Base-by-base conservation (phyloP, 2,888 invertebrate species). In the Drosophila monieri region DNA sequence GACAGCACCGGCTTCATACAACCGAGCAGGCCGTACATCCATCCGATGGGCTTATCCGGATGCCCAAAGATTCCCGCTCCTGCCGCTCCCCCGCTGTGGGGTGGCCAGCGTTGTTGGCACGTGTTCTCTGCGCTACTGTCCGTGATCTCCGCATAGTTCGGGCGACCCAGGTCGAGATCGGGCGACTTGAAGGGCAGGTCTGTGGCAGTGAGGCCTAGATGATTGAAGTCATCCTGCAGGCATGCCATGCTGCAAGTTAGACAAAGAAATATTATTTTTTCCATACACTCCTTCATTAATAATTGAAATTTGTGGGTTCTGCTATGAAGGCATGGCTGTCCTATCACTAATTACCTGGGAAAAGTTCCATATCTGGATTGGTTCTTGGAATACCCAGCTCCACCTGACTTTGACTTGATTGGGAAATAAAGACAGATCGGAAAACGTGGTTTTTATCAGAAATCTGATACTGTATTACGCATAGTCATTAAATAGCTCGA, bases 1-100 rank as follows among this genome's bases (percentile, higher is more conserved):
- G 95, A 95, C 91, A 97, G 93, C 9, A 98, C 95, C 0, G 97
- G 97, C 69, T 96, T 94, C 89, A 98, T 94, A 89, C 98, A 98
- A 1, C 97, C 97, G 77, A 97, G 93, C 59, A 98, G 93, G 0
- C 97, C 97, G 72, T 95, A 95, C 90, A 96, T 94, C 96, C 96
- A 96, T 76, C 94, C 94, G 77, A 91, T 90, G 73, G 94, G 93
- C 90, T 95, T 93, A 81, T 91, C 89, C 12, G 89, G 87, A 74
- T 91, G 89, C 1, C 89, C 90, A 67, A 90, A 91, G 77, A 91
- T 89, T 80, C 92, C 67, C 80, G 92, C 76, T 52, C 21, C 21
- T 0, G 84, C 75, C 44, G 84, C 67, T 12, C 80, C 76, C 8
- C 77, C 68, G 0, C 30, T 41, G 89, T 92, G 87, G 78, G 93